A percentile compares a stretch with the other conserved stretches of the same genome.
phyloP scores from a whole-genome alignment of 2,113 vertebrate genomes.

The Leptosomus discolor region DNA sequence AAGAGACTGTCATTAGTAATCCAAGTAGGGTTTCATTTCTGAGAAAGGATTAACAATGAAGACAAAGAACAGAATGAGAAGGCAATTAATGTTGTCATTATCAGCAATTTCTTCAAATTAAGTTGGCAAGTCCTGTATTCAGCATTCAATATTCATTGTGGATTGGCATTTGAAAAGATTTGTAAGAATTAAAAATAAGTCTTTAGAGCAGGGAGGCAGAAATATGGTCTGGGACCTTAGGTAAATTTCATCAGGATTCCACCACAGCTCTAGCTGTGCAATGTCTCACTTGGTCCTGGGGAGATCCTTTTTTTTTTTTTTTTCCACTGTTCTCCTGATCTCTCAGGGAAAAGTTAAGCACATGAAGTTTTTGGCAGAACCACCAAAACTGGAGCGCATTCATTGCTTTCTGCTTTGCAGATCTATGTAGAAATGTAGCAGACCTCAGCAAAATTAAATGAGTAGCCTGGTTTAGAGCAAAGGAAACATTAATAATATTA shows the following conservation, averaged over 20 bases:
- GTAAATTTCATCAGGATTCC: background rate
- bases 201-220: background rate
- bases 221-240: background rate
- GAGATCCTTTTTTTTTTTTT: background rate
- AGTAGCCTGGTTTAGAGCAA: background rate
- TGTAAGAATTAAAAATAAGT: constrained; percentile 27
- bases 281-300: background rate
- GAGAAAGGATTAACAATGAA: constrained; percentile 58
- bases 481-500: background rate
- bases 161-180: constrained; percentile 28
- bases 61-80: constrained; percentile 59
- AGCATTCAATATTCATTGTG: background rate
- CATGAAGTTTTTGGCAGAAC: background rate
- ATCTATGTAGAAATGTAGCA: background rate
- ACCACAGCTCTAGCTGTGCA: background rate
- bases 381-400: background rate
- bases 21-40: constrained; percentile 50
- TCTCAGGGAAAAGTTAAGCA: background rate
- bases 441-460: background rate
- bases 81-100: constrained; percentile 58
- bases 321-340: background rate
- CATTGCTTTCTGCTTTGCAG: background rate
- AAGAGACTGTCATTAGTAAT: constrained; percentile 55
- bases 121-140: constrained; percentile 28
- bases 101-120: constrained; percentile 64